Conservation (phyloP, 2,797 vertebrate genomes). For the Heterohyrax brucei region DNA sequence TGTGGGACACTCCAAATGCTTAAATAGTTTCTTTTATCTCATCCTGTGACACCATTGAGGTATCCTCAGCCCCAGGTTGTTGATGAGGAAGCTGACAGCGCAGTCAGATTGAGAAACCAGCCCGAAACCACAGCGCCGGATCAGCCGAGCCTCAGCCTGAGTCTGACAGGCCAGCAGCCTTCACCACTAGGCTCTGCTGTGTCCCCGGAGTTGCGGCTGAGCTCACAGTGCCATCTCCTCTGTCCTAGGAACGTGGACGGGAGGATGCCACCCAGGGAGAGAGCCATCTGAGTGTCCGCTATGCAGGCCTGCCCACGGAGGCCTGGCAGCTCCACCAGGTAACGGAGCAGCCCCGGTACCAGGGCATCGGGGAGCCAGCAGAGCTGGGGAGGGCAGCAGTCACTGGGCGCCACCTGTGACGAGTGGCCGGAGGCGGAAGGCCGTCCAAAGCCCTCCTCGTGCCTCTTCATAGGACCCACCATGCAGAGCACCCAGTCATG, state of each 20-base stretch:
- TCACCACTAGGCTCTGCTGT: fast-evolving
- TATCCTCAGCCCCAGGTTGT: not conserved
- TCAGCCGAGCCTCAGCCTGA: fast-evolving
- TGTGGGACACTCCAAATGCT: too few species aligned
- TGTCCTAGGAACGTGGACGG: slow-evolving; percentile 94
- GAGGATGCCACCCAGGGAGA: slow-evolving; percentile 93
- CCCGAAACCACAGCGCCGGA: fast-evolving
- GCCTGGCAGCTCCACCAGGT: slow-evolving; percentile 94
- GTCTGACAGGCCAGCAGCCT: not conserved
- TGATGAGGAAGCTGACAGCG: not conserved
- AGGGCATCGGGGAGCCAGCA: too few species aligned
- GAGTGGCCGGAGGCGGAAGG: fast-evolving
- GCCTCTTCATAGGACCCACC: not conserved
- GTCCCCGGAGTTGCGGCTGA: fast-evolving
- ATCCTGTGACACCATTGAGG: not conserved
- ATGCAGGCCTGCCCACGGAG: slow-evolving; percentile 90
- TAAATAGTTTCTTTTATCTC: not conserved
- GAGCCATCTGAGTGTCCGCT: slow-evolving; percentile 91
- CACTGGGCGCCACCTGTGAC: fast-evolving
- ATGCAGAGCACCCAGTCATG: fast-evolving
- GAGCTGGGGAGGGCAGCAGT: too few species aligned
- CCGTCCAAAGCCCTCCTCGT: too few species aligned
- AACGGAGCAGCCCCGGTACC: slow-evolving; percentile 66
- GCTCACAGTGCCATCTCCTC: not conserved
- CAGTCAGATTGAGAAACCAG: not conserved